These are phyloP conservation scores for Eriosoma lanigerum DNA, from an alignment of 1,140 invertebrate genomes.

Conservation along the genomic window DNA sequence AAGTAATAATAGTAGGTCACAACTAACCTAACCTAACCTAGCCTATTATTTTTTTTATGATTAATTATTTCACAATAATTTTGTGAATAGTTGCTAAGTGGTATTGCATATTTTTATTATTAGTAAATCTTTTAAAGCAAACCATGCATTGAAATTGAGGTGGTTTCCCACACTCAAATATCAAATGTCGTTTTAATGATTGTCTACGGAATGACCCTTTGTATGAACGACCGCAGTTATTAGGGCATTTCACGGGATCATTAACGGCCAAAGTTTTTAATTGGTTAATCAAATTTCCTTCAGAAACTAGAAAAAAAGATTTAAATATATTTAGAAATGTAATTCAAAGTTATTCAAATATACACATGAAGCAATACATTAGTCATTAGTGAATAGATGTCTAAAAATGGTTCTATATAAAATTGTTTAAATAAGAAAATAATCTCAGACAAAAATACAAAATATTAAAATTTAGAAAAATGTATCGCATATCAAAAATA, in stretches of 20 bases:
- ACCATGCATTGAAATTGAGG: slow-evolving; percentile 61
- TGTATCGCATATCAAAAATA: too few relatives aligned
- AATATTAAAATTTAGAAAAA: too few relatives aligned
- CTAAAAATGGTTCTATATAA: too few relatives aligned
- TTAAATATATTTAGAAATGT: not conserved
- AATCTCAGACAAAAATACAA: too few relatives aligned
- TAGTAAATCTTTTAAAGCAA: slow-evolving; percentile 56
- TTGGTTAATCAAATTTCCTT: not conserved
- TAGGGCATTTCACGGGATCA: slow-evolving; percentile 33
- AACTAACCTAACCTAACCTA: too few relatives aligned
- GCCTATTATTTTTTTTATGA: not conserved
- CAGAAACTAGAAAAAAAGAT: not conserved
- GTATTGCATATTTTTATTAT: slow-evolving; percentile 33
- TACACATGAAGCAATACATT: not conserved
- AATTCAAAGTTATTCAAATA: not conserved
- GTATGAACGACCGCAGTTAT: slow-evolving; percentile 51
- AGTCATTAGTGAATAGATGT: too few relatives aligned
- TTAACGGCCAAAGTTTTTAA: slow-evolving; percentile 5
- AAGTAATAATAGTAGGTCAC: too few relatives aligned
- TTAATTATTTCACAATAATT: too few relatives aligned
- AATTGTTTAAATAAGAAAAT: too few relatives aligned
- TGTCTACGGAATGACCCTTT: slow-evolving; percentile 56
- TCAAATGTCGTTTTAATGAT: slow-evolving; percentile 61
- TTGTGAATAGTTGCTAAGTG: slow-evolving; percentile 31
- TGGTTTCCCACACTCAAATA: slow-evolving; percentile 63